These are phyloP conservation scores for Bagarius yarrelli DNA, from an alignment of 2,113 vertebrate genomes.

Conservation along the genomic window DNA sequence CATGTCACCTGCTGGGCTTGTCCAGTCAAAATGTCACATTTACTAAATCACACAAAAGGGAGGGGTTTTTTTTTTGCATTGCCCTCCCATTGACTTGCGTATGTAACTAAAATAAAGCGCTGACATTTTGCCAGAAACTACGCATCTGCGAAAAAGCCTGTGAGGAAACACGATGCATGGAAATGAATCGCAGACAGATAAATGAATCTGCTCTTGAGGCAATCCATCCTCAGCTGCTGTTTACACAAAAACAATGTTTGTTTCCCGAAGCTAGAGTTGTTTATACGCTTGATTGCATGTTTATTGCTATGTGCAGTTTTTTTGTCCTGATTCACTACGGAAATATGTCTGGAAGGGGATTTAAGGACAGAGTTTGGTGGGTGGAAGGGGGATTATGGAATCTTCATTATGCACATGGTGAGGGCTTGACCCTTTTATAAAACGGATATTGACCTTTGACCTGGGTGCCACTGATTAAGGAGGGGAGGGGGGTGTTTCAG, in stretches of 20 bases:
- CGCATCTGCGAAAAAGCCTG: conserved; percentile 58
- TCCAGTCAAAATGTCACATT: conserved; percentile 54
- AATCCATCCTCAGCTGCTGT: conserved; percentile 59
- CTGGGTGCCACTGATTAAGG: conserved; percentile 18
- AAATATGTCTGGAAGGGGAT: conserved; percentile 47
- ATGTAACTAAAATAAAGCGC: conserved; percentile 46
- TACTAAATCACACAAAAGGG: conserved; percentile 60
- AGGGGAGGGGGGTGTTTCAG: background rate
- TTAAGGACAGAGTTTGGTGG: conserved; percentile 13
- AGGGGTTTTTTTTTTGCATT: conserved; percentile 45
- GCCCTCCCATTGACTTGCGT: conserved; percentile 58
- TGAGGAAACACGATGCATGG: conserved; percentile 57
- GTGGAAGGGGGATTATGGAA: conserved; percentile 38
- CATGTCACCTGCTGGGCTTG: conserved; percentile 40
- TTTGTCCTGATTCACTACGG: conserved; percentile 47
- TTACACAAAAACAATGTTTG: conserved; percentile 39
- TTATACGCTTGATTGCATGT: conserved; percentile 64
- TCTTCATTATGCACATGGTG: conserved; percentile 27
- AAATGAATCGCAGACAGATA: conserved; percentile 59
- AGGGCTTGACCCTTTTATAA: conserved; percentile 43
- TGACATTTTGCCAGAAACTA: conserved; percentile 40
- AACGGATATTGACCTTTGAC: conserved; percentile 44
- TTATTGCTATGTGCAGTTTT: conserved; percentile 40
- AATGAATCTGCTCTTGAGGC: conserved; percentile 54
- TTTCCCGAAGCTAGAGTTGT: conserved; percentile 57